Evolutionary conservation across 1,140 invertebrate species (phyloP), one percentile per base, ranked within the genome.

Genomic region (Glossosoma conforme): DNA sequence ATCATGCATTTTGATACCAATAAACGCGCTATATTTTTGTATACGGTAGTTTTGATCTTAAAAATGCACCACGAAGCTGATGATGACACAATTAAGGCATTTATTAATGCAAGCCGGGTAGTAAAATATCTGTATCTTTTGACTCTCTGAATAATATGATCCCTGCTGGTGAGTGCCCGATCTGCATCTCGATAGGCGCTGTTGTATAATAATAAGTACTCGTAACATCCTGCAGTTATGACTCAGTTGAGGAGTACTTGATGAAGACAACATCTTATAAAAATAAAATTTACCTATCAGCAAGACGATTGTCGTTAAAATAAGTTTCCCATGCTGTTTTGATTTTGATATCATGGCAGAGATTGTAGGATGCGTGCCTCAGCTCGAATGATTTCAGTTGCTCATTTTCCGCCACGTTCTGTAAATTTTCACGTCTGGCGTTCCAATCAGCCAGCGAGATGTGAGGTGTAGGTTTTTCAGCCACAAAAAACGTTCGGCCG

Each of bases 301-400:
- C 69, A 10, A 90, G 69, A 36, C 83, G 76, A 33, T 81, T 80
- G 65, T 92, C 87, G 58, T 89, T 92, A 58, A 86, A 80, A 53
- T 88, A 85, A 56, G 82, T 87, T 56, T 90, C 84, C 90, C 89
- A 93, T 60, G 85, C 79, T 0, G 87, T 87, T 64, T 82, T 84
- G 45, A 87, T 85, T 59, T 81, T 77, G 1, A 87, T 85, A 63
- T 93, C 89, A 62, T 88, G 87, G 28, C 87, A 74, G 21, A 91
- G 63, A 44, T 82, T 82, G 32, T 83, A 71, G 0, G 83, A 78
- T 43, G 83, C 75, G 63, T 91, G 83, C 19, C 89, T 78, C 10
- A 87, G 68, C 44, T 77, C 73, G 38, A 84, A 84, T 6, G 84
- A 78, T 61, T 86, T 80, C 1, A 68, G 63, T 52, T 79, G 67